A percentile compares a stretch with the other conserved stretches of the same genome.
Evolutionary conservation across 92 coral and sea anemone genomes (phyloP).

Genomic region (Palythoa heliodiscus): DNA sequence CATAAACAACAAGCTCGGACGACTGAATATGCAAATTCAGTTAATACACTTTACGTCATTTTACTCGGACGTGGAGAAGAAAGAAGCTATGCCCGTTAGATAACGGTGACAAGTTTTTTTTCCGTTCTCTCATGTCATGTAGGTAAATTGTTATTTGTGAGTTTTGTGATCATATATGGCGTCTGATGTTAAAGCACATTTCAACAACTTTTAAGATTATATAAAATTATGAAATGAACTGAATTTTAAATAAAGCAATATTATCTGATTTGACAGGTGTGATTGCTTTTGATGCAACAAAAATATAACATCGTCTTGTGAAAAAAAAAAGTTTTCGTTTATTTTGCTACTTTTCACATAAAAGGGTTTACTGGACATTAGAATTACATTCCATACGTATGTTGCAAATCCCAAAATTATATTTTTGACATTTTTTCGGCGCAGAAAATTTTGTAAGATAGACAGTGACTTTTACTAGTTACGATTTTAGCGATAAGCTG

Average conservation of each 20-base stretch:
- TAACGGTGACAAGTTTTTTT: background rate
- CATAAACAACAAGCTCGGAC: background rate
- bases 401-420: background rate
- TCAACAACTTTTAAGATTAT: background rate
- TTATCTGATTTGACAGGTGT: background rate
- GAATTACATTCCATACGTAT: background rate
- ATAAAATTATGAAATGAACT: background rate
- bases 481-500: background rate
- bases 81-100: background rate
- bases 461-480: background rate
- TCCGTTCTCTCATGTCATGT: background rate
- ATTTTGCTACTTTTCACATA: background rate
- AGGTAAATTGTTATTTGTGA: background rate
- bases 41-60: background rate
- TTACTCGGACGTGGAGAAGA: background rate
- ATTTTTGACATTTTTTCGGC: background rate
- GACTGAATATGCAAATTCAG: slow-evolving; percentile 13
- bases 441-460: background rate
- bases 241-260: background rate
- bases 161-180: background rate
- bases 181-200: background rate
- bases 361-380: background rate
- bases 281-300: background rate
- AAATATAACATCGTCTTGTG: background rate
- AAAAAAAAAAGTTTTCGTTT: background rate